phyloP scores from a whole-genome alignment of 2,113 vertebrate genomes.

The Chrysochloris asiatica region DNA sequence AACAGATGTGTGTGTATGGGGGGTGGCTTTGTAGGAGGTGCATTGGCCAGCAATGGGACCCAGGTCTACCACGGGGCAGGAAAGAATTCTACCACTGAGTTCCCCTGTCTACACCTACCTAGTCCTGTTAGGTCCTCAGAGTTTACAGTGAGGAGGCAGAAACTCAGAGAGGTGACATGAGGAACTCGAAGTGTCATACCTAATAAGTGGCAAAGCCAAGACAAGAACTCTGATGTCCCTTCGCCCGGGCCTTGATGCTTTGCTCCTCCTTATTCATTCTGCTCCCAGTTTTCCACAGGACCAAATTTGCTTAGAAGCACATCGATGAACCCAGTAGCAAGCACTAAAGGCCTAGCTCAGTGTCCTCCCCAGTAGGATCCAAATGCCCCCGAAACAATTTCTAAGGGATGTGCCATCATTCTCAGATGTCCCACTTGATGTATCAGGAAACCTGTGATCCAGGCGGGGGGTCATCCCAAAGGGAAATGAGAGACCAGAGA shows the following conservation, averaged over 20 bases:
- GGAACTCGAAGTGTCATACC: neutral
- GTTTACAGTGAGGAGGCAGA: neutral
- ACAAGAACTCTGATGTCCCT: neutral
- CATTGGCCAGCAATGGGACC: neutral
- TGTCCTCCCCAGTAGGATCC: neutral
- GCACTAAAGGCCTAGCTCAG: neutral
- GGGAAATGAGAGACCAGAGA: neutral
- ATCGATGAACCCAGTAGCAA: neutral
- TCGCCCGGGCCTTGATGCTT: too few species aligned
- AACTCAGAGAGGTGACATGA: neutral
- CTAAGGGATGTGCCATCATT: neutral
- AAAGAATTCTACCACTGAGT: neutral
- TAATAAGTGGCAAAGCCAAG: neutral
- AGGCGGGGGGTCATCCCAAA: neutral
- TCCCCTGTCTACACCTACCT: too few species aligned
- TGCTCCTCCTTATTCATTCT: neutral
- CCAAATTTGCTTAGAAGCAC: neutral
- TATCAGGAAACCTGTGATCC: neutral
- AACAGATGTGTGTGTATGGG: neutral
- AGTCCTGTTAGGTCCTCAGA: neutral
- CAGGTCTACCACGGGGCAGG: neutral
- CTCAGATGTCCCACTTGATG: neutral
- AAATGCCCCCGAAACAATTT: neutral
- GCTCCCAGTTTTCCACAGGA: neutral
- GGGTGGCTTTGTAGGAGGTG: neutral